Conservation (phyloP, 2,797 vertebrate species). For the Sebastes hubbsi region DNA sequence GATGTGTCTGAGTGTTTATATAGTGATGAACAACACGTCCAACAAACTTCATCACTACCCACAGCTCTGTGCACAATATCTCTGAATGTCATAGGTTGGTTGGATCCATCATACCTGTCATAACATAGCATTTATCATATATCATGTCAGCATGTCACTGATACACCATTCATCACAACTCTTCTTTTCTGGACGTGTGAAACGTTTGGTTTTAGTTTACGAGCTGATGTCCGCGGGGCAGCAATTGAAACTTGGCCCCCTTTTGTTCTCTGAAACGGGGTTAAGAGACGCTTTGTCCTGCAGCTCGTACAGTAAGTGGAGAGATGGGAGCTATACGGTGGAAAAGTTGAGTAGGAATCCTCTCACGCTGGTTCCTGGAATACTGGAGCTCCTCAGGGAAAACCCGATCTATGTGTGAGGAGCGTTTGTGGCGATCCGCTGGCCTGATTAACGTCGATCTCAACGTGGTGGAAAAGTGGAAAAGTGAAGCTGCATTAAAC, state of each 20-base stretch:
- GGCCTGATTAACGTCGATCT: neutral
- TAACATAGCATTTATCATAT: neutral
- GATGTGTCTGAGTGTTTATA: neutral
- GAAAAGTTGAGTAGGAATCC: neutral
- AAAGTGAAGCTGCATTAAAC: neutral
- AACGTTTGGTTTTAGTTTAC: neutral
- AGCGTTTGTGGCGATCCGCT: neutral
- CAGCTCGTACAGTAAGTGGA: neutral
- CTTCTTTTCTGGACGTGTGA: neutral
- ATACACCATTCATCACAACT: neutral
- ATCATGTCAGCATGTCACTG: neutral
- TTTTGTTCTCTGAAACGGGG: neutral
- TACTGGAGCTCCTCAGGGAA: neutral
- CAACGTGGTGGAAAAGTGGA: neutral
- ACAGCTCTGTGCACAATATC: no score
- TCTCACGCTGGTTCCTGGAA: neutral
- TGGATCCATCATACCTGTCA: neutral
- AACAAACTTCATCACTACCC: no score
- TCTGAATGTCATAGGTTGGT: neutral
- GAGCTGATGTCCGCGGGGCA: neutral
- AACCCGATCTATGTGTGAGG: neutral
- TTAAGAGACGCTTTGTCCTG: neutral
- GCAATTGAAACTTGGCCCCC: neutral
- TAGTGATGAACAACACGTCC: no score
- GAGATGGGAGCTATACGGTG: neutral